These are phyloP conservation scores for Periphyllus acericola DNA, from an alignment of 2,888 invertebrate species.

Conservation along the genomic window DNA sequence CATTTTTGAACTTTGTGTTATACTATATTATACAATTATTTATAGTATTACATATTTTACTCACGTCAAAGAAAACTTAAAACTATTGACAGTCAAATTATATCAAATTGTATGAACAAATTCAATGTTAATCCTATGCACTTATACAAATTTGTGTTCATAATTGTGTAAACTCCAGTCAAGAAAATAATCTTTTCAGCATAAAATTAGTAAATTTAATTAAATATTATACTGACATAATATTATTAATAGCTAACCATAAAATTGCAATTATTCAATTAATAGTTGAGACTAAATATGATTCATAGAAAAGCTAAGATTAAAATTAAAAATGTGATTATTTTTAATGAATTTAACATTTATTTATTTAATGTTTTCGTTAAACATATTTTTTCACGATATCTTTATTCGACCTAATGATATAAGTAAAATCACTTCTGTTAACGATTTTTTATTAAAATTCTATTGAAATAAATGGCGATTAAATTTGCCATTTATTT, in stretches of 20 bases:
- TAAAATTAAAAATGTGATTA: conserved; percentile 14
- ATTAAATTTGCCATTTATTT: neutral
- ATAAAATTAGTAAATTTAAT: neutral
- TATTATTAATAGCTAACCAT: neutral
- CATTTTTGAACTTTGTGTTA: too few relatives aligned
- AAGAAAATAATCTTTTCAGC: neutral
- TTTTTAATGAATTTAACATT: conserved; percentile 19
- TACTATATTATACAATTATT: too few relatives aligned
- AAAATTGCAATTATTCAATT: conserved; percentile 1
- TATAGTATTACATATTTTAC: too few relatives aligned
- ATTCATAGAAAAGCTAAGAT: conserved; percentile 1
- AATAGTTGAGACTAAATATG: neutral
- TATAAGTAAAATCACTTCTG: neutral
- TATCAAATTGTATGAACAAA: too few relatives aligned
- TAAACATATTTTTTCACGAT: neutral
- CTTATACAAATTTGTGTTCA: too few relatives aligned
- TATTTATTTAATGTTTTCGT: neutral
- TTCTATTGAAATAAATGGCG: conserved; percentile 13
- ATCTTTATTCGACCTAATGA: neutral
- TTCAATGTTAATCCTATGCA: too few relatives aligned
- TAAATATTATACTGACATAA: neutral
- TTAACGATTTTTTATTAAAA: neutral
- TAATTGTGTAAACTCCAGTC: too few relatives aligned
- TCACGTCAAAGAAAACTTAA: too few relatives aligned
- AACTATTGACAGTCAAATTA: too few relatives aligned